Conservation (phyloP, 2,888 invertebrate species). For the Apodemia hepburni region DNA sequence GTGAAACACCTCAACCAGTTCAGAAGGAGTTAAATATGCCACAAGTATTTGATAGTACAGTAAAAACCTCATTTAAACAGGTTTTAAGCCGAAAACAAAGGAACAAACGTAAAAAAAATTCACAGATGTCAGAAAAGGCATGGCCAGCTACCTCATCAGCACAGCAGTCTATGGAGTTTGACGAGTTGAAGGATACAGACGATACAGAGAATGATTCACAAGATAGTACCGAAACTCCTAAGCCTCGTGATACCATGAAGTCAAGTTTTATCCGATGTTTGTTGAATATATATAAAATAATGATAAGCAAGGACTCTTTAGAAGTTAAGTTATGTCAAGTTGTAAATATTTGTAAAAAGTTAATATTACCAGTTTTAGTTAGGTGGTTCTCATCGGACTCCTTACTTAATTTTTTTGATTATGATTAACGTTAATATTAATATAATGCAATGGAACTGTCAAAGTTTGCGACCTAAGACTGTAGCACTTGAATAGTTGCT, state of each 20-base stretch:
- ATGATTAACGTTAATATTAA: conserved; percentile 18
- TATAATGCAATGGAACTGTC: conserved; percentile 36
- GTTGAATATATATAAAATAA: not conserved
- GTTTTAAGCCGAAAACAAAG: not conserved
- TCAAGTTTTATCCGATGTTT: not conserved
- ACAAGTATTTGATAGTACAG: not conserved
- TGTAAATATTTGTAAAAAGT: not conserved
- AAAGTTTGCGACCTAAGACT: conserved; percentile 34
- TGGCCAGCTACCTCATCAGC: not conserved
- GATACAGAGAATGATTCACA: not conserved
- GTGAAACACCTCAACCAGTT: not conserved
- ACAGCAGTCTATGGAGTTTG: conserved; percentile 2
- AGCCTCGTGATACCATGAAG: not conserved
- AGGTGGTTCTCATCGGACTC: not conserved
- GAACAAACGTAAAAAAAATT: not conserved
- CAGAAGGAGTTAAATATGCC: not conserved
- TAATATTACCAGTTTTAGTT: conserved; percentile 6
- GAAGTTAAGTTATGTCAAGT: conserved; percentile 1
- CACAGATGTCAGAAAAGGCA: not conserved
- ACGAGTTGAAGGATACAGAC: not conserved
- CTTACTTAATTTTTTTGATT: not conserved
- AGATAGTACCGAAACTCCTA: not conserved
- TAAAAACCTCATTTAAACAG: not conserved
- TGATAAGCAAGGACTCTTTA: not conserved
- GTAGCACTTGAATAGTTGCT: conserved; percentile 28